Conservation (phyloP, 2,797 vertebrate genomes). For the Sphenodon punctatus region DNA sequence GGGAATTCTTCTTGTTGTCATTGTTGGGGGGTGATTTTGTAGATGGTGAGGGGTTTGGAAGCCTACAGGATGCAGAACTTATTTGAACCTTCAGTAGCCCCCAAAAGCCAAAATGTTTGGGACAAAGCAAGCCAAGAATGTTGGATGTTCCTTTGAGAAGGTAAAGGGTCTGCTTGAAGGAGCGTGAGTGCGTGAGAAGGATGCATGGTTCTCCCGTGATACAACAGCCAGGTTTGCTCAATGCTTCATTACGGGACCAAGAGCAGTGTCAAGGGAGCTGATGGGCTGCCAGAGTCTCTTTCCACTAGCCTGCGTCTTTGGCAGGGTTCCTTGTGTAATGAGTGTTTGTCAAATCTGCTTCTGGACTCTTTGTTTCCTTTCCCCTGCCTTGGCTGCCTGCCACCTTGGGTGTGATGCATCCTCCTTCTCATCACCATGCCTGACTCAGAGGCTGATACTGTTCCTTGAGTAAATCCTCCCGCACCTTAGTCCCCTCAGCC, state of each 20-base stretch:
- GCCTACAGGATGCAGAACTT: too few species aligned
- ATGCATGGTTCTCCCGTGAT: slow-evolving; percentile 4
- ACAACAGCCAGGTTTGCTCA: slow-evolving; percentile 55
- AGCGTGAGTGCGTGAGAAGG: slow-evolving; percentile 22
- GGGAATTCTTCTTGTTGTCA: background rate
- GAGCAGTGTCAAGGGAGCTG: slow-evolving; percentile 58
- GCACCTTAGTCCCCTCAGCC: slow-evolving; percentile 19
- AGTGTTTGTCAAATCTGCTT: slow-evolving; percentile 58
- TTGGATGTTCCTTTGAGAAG: background rate
- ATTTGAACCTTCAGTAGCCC: too few species aligned
- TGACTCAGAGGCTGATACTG: slow-evolving; percentile 53
- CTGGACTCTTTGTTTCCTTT: slow-evolving; percentile 66
- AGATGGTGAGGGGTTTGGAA: background rate
- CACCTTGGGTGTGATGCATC: slow-evolving; percentile 50
- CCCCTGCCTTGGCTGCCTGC: slow-evolving; percentile 44
- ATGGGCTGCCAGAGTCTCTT: slow-evolving; percentile 54
- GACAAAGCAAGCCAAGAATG: background rate
- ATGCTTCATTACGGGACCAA: slow-evolving; percentile 55
- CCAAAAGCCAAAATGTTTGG: too few species aligned
- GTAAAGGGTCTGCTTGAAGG: slow-evolving; percentile 19
- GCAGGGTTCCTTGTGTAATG: slow-evolving; percentile 59
- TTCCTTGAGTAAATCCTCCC: slow-evolving; percentile 28
- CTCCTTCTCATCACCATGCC: slow-evolving; percentile 33
- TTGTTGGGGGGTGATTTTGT: background rate
- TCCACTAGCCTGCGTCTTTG: slow-evolving; percentile 47